Evolutionary conservation across 2,797 vertebrate genomes (phyloP).

Genomic region (Siniperca obscura): DNA sequence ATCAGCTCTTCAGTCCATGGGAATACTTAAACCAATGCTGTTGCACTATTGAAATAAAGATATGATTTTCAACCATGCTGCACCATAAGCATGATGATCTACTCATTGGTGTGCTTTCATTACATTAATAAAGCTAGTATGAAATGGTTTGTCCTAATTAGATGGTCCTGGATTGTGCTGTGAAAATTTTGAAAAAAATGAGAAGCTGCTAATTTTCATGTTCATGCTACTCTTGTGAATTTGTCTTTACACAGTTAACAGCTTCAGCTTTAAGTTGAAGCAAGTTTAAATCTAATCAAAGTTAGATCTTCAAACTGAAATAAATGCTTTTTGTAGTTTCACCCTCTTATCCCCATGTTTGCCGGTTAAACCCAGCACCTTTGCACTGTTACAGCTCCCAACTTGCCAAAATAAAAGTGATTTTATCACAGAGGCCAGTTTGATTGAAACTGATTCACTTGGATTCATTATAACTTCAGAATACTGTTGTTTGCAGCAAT

Average conservation of each 20-base stretch:
- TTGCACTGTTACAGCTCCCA: slow-evolving; percentile 7
- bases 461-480: slow-evolving; percentile 31
- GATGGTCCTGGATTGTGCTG: background rate
- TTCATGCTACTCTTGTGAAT: background rate
- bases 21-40: background rate
- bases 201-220: background rate
- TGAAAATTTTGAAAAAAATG: slow-evolving; percentile 6
- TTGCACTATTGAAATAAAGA: background rate
- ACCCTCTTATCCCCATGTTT: background rate
- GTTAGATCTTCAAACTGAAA: background rate
- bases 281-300: background rate
- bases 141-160: slow-evolving; percentile 5
- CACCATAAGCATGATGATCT: background rate
- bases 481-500: slow-evolving; percentile 17
- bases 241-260: background rate
- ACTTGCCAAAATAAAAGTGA: background rate
- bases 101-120: background rate
- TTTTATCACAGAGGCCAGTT: slow-evolving; percentile 10
- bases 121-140: background rate
- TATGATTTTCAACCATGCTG: background rate
- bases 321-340: background rate
- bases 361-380: slow-evolving; percentile 13
- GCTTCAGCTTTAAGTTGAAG: background rate
- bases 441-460: slow-evolving; percentile 27
- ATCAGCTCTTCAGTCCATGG: background rate